Percentiles rank a stretch among this genome's conserved stretches.
phyloP scores from a whole-genome alignment of 2,113 vertebrate genomes.

The Tyto alba region DNA sequence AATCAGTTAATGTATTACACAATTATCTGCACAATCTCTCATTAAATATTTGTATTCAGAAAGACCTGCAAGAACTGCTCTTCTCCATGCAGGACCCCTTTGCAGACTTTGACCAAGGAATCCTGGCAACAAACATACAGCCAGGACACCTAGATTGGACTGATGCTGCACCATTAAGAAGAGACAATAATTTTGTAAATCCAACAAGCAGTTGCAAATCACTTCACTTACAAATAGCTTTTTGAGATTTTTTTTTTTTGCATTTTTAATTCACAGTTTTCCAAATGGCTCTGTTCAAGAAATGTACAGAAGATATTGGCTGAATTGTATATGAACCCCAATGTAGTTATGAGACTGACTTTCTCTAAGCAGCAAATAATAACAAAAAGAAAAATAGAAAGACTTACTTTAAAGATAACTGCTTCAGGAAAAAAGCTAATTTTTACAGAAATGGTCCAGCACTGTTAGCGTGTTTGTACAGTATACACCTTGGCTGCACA shows the following conservation, averaged over 20 bases:
- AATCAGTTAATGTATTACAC: background rate
- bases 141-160: background rate
- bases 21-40: background rate
- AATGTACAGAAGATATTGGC: background rate
- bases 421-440: background rate
- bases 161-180: background rate
- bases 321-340: background rate
- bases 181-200: background rate
- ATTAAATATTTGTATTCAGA: background rate
- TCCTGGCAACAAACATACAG: background rate
- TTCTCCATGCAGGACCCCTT: background rate
- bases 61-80: background rate
- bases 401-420: background rate
- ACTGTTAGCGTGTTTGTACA: background rate
- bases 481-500: slow-evolving; percentile 38
- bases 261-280: background rate
- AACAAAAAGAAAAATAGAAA: background rate
- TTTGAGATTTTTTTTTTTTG: background rate
- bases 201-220: background rate
- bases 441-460: background rate
- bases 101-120: background rate
- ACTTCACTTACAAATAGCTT: background rate
- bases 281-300: background rate
- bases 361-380: background rate
- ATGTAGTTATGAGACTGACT: background rate